Evolutionary conservation across 2,888 invertebrate genomes (phyloP).

Genomic region (Tetramorium bicarinatum): DNA sequence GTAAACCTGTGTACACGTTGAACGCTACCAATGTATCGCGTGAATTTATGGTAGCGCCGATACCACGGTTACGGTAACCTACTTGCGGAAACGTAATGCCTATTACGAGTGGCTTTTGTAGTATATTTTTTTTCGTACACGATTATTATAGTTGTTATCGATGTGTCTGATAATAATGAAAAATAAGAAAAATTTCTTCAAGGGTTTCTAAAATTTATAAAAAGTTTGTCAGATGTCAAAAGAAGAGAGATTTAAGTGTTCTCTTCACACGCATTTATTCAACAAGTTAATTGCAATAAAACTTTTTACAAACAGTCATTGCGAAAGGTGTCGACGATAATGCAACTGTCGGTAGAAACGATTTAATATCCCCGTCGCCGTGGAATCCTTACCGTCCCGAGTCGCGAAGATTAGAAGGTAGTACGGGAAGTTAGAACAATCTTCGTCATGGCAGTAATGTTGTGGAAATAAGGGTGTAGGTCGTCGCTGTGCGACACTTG

Average conservation of each 20-base stretch:
- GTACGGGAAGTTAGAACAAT: constrained; percentile 32
- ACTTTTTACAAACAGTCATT: background rate
- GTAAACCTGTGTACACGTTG: constrained; percentile 47
- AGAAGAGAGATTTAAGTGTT: background rate
- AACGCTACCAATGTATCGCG: constrained; percentile 55
- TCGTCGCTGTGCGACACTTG: constrained; percentile 44
- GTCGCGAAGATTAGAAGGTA: constrained; percentile 5
- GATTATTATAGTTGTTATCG: background rate
- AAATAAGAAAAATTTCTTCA: constrained; percentile 4
- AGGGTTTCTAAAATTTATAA: background rate
- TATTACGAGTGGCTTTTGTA: background rate
- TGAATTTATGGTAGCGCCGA: constrained; percentile 61
- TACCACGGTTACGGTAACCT: constrained; percentile 57
- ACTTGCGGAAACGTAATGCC: constrained; percentile 49
- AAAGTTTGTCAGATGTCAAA: too few species aligned
- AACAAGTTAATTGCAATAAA: background rate
- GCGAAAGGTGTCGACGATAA: background rate
- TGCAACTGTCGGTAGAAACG: constrained; percentile 11
- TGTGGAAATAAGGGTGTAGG: constrained; percentile 54
- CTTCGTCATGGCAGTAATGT: constrained; percentile 35
- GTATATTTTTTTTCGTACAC: background rate
- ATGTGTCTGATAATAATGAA: background rate
- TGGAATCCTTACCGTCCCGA: background rate
- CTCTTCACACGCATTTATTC: background rate
- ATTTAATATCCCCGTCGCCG: constrained; percentile 27